Base-by-base conservation (phyloP, 2,888 invertebrate genomes). In the Orgyia antiqua region DNA sequence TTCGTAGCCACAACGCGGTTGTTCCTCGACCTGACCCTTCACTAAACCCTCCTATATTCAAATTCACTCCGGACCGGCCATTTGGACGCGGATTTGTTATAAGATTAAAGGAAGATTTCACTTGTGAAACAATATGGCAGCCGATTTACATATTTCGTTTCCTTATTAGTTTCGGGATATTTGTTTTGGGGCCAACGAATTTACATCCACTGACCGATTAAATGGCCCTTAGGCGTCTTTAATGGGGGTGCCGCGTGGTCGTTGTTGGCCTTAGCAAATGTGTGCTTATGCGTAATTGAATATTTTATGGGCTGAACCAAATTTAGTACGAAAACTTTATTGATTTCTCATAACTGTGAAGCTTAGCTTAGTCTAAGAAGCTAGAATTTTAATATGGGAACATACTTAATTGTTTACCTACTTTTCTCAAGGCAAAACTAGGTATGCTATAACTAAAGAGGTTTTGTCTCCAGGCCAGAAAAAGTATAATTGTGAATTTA, bases 71-170 rank as follows among this genome's bases (percentile, higher is more conserved):
- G 70, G 72, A 67, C 79, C 82, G 87, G 76, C 82, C 86, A 87
- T 87, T 87, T 86, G 83, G 78, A 84, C 86, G 78, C 83, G 82
- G 87, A 87, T 87, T 87, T 86, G 86, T 86, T 87, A 86, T 86
- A 87, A 87, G 87, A 87, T 87, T 87, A 87, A 86, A 84, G 86
- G 86, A 87, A 87, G 87, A 87, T 87, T 87, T 87, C 82, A 86
- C 86, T 87, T 84, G 82, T 78, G 82, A 79, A 86, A 86, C 87
- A 84, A 86, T 86, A 87, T 87, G 83, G 82, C 77, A 80, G 70
- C 72, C 78, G 76, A 86, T 86, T 86, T 86, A 86, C 86, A 84
- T 86, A 86, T 86, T 86, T 84, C 86, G 86, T 83, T 86, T 86
- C 84, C 86, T 86, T 86, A 84, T 86, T 86, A 86, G 84, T 84